phyloP scores from a whole-genome alignment of 2,888 invertebrate genomes.

The Hemicrepidius hirtus region DNA sequence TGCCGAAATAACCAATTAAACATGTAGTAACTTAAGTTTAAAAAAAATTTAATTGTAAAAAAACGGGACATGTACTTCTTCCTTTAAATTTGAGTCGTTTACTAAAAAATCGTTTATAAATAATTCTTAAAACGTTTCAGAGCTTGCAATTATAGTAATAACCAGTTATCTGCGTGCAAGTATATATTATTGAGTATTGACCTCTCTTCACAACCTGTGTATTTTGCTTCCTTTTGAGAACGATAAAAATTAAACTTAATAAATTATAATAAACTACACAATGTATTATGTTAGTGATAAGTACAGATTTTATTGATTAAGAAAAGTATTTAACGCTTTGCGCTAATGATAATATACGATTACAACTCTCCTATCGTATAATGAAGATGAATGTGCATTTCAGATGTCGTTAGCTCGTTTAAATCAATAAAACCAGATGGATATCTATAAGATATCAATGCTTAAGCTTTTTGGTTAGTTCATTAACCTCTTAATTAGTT shows the following conservation, averaged over 20 bases:
- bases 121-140: slow-evolving; percentile 2
- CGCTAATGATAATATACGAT: slow-evolving; percentile 36
- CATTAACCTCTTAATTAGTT: slow-evolving; percentile 43
- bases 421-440: slow-evolving; percentile 43
- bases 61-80: slow-evolving; percentile 3
- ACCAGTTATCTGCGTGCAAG: slow-evolving; percentile 6
- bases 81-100: neutral
- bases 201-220: slow-evolving; percentile 15
- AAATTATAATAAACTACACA: slow-evolving; percentile 22
- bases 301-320: slow-evolving; percentile 34
- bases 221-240: slow-evolving; percentile 23
- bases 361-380: slow-evolving; percentile 20
- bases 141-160: slow-evolving; percentile 22
- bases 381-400: slow-evolving; percentile 34
- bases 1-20: slow-evolving; percentile 5
- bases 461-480: slow-evolving; percentile 42
- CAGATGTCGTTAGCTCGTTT: slow-evolving; percentile 21
- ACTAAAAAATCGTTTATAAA: slow-evolving; percentile 1
- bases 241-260: slow-evolving; percentile 24
- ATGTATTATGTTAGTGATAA: slow-evolving; percentile 13
- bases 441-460: slow-evolving; percentile 38
- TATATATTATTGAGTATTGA: slow-evolving; percentile 20
- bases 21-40: slow-evolving; percentile 1
- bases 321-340: slow-evolving; percentile 34
- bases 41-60: slow-evolving; percentile 5